Evolutionary conservation across 2,888 invertebrate species (phyloP), one percentile per base, ranked within the genome.

Genomic region (Hetaerina titia): DNA sequence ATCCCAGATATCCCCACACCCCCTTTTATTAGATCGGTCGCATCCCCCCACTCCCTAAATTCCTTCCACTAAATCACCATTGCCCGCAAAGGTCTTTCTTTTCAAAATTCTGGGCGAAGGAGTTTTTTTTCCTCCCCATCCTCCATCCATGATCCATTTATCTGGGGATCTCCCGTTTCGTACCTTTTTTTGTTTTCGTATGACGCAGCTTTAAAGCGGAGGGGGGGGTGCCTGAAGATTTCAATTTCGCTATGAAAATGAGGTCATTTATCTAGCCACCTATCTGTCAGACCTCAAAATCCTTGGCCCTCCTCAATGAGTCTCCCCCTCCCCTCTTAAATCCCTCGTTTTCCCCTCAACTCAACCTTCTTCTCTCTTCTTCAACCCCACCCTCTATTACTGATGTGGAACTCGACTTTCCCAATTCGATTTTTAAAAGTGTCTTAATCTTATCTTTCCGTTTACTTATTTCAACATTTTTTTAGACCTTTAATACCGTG

Each of bases 221-320:
- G 81, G 31, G 15, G 1, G 5, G 31, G 81, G 25, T 4, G 81
- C 81, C 13, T 22, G 81, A 81, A 81, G 81, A 81, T 81, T 81
- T 81, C 81, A 81, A 81, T 81, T 81, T 81, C n/a, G 81, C 81
- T 11, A 81, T 31, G 81, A 81, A 31, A 81, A 81, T 81, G 81
- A 81, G 81, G 81, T 81, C 81, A 31, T 81, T 81, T 81, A 81
- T 81, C 81, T 31, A 31, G 25, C 81, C 81, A 81, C 81, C 81
- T 81, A 81, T 81, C 81, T 81, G 81, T 81, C 81, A 81, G 81
- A 31, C 81, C 81, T 81, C 31, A 81, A 81, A 81, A 81, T 81
- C 31, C 81, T 81, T 22, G 22, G 11, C 81, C 81, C 81, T 81
- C n/a, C 81, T 22, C 45, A 45, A 2, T 45, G 45, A 45, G 45